Evolutionary conservation across 1,140 invertebrate species (phyloP).

Genomic region (Triops longicaudatus): DNA sequence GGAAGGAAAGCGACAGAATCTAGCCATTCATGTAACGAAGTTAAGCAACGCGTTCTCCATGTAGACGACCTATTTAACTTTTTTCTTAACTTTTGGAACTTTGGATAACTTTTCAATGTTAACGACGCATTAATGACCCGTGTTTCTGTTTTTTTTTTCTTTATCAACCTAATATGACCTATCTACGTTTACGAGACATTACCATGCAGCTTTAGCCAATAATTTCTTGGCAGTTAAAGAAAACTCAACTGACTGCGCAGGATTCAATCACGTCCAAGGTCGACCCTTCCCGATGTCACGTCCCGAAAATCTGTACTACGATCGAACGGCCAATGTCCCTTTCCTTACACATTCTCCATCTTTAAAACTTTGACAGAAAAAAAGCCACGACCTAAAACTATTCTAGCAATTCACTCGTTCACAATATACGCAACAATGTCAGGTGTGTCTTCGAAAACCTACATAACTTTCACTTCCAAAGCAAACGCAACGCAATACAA

Average conservation of each 20-base stretch:
- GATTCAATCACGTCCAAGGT: background rate
- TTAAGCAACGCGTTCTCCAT: conserved; percentile 15
- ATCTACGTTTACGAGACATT: background rate
- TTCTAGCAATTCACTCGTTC: background rate
- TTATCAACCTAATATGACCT: background rate
- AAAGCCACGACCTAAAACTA: background rate
- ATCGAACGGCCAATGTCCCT: background rate
- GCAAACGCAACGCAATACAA: background rate
- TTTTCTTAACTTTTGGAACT: background rate
- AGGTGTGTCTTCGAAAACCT: background rate
- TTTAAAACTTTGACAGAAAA: background rate
- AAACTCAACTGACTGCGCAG: background rate
- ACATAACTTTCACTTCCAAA: background rate
- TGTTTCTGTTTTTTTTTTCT: background rate
- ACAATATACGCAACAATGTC: background rate
- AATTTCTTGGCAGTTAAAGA: background rate
- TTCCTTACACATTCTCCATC: background rate
- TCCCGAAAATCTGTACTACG: background rate
- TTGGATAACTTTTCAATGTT: conserved; percentile 2
- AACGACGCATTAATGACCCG: conserved; percentile 5
- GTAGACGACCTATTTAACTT: background rate
- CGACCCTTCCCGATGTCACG: background rate
- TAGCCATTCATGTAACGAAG: background rate
- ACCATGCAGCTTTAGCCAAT: background rate
- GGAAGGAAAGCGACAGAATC: background rate